phyloP scores from a whole-genome alignment of 2,113 vertebrate genomes.

The Mellivora capensis region DNA sequence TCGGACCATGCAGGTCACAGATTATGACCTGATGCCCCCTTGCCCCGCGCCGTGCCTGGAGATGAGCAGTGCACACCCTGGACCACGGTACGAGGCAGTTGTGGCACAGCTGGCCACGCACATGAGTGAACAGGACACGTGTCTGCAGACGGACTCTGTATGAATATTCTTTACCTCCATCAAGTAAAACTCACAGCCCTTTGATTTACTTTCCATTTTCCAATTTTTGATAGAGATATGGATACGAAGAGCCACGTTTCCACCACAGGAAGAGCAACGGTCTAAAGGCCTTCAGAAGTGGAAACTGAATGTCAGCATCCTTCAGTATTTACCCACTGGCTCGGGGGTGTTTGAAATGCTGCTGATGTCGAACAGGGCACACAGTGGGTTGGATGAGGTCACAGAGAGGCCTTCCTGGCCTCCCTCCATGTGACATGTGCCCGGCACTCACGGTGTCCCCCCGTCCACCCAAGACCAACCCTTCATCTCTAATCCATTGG shows the following conservation, averaged over 20 bases:
- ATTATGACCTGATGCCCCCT: background rate
- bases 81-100: background rate
- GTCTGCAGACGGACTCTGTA: rapidly evolving
- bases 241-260: too few relatives aligned
- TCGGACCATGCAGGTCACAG: background rate
- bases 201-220: background rate
- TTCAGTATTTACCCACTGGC: background rate
- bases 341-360: background rate
- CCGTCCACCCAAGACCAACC: background rate
- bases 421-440: background rate
- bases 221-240: background rate
- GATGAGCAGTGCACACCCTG: background rate
- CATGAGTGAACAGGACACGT: background rate
- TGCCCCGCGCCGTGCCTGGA: background rate
- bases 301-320: background rate
- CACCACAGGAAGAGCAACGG: background rate
- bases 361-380: background rate
- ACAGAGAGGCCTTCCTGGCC: too few relatives aligned
- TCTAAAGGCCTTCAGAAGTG: background rate
- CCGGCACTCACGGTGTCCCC: background rate
- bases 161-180: background rate
- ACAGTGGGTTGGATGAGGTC: background rate
- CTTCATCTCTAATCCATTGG: background rate
- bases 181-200: background rate
- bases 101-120: rapidly evolving